These are phyloP conservation scores for Stichopus chloronotus DNA, from an alignment of 35 echinoderm and acorn worm genomes.

Conservation along the genomic window DNA sequence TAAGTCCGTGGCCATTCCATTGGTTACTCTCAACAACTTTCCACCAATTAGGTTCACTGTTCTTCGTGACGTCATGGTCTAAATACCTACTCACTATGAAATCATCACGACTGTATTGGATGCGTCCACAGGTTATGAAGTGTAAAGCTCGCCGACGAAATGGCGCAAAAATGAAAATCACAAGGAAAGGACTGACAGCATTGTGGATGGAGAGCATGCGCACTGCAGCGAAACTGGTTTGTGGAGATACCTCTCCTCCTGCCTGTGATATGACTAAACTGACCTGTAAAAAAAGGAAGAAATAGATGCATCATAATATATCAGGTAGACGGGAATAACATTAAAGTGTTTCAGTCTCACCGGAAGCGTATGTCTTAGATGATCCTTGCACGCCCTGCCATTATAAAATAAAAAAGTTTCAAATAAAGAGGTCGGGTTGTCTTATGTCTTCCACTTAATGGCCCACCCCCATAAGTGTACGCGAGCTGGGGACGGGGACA, in stretches of 20 bases:
- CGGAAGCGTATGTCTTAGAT: too few species aligned
- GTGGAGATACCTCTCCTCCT: slow-evolving; percentile 29
- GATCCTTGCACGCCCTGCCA: too few species aligned
- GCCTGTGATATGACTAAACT: slow-evolving; percentile 57
- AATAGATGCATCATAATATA: neutral
- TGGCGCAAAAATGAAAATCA: slow-evolving; percentile 51
- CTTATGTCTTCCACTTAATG: too few species aligned
- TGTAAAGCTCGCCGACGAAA: neutral
- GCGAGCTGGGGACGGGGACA: too few species aligned
- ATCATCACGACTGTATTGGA: slow-evolving; percentile 9
- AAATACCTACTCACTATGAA: slow-evolving; percentile 17
- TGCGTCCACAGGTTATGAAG: slow-evolving; percentile 2
- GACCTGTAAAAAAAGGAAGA: slow-evolving; percentile 30
- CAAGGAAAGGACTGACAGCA: slow-evolving; percentile 54
- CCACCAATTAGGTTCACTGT: slow-evolving; percentile 14
- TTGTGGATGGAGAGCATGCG: slow-evolving; percentile 64
- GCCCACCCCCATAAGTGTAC: too few species aligned
- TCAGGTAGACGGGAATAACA: too few species aligned
- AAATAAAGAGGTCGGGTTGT: too few species aligned
- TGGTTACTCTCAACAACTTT: slow-evolving; percentile 38
- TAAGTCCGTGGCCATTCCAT: neutral
- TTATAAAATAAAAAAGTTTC: too few species aligned
- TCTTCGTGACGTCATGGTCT: slow-evolving; percentile 12
- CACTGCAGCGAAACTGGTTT: slow-evolving; percentile 55
- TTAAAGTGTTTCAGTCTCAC: too few species aligned